Conservation (phyloP, 2,113 vertebrate genomes). For the Nestor notabilis region DNA sequence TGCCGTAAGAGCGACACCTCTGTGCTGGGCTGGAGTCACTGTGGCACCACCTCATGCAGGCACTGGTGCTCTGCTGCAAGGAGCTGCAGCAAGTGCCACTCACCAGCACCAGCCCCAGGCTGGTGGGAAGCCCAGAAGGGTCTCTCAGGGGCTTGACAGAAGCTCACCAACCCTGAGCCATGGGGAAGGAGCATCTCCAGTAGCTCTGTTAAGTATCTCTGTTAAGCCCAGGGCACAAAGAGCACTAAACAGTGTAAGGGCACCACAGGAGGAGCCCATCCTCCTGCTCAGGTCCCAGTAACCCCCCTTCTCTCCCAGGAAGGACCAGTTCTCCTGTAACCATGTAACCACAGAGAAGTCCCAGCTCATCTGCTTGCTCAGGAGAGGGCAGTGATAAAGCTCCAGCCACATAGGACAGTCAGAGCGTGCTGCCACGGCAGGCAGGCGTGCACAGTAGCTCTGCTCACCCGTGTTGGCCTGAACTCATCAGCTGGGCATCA, state of each 20-base stretch:
- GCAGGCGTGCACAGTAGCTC: not conserved
- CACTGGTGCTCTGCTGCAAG: not conserved
- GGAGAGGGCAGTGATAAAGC: not conserved
- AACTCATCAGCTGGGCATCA: not conserved
- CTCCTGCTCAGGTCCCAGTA: not conserved
- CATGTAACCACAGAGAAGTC: not conserved
- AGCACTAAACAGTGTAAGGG: not conserved
- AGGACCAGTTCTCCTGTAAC: not conserved
- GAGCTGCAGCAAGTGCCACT: not conserved
- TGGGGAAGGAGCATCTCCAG: not conserved
- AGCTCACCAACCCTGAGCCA: not conserved
- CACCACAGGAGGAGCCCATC: not conserved
- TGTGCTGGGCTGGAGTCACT: not conserved
- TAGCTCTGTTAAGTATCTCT: too few relatives aligned
- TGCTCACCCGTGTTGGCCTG: not conserved
- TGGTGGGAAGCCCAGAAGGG: not conserved
- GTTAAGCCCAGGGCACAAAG: not conserved
- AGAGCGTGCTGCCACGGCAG: not conserved
- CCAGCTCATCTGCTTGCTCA: not conserved
- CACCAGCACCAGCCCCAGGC: not conserved
- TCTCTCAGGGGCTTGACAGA: not conserved
- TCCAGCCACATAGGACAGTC: fast-evolving
- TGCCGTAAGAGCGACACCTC: not conserved
- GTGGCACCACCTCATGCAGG: fast-evolving
- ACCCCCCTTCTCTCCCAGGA: not conserved